Evolutionary conservation across 2,797 vertebrate species (phyloP).

Genomic region (Kryptolebias ocellatus): DNA sequence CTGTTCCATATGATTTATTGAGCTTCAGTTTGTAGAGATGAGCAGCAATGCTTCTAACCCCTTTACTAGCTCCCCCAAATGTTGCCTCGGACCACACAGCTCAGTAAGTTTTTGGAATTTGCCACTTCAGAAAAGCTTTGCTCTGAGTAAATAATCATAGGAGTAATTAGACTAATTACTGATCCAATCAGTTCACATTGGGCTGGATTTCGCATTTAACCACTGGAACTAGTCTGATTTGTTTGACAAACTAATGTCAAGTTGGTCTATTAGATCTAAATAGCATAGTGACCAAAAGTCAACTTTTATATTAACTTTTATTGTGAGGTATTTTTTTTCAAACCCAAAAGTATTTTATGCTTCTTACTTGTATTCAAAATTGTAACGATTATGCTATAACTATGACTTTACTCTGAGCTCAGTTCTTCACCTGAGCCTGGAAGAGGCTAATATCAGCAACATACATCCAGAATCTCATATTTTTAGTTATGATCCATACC

Average conservation of each 20-base stretch:
- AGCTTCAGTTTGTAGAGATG: conserved; percentile 4
- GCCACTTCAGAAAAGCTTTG: conserved; percentile 18
- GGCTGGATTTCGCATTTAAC: conserved; percentile 28
- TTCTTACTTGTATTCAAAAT: not conserved
- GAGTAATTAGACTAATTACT: conserved; percentile 54
- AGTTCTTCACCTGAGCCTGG: too few species aligned
- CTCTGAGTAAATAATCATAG: conserved; percentile 43
- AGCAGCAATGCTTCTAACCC: conserved; percentile 32
- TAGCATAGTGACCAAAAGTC: conserved; percentile 17
- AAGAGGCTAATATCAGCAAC: too few species aligned
- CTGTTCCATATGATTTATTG: conserved; percentile 4
- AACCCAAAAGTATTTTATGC: not conserved
- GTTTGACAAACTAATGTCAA: conserved; percentile 1
- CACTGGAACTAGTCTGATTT: conserved; percentile 33
- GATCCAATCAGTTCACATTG: conserved; percentile 55
- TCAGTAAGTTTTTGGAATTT: conserved; percentile 38
- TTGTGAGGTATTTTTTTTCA: too few species aligned
- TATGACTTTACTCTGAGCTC: too few species aligned
- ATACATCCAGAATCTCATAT: too few species aligned
- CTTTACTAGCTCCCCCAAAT: conserved; percentile 22
- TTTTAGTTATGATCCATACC: too few species aligned
- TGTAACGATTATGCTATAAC: not conserved
- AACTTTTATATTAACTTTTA: conserved; percentile 25
- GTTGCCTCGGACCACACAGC: conserved; percentile 20
- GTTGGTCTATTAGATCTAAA: too few species aligned